phyloP scores from a whole-genome alignment of 2,888 invertebrate genomes.

The Electrophaes corylata region DNA sequence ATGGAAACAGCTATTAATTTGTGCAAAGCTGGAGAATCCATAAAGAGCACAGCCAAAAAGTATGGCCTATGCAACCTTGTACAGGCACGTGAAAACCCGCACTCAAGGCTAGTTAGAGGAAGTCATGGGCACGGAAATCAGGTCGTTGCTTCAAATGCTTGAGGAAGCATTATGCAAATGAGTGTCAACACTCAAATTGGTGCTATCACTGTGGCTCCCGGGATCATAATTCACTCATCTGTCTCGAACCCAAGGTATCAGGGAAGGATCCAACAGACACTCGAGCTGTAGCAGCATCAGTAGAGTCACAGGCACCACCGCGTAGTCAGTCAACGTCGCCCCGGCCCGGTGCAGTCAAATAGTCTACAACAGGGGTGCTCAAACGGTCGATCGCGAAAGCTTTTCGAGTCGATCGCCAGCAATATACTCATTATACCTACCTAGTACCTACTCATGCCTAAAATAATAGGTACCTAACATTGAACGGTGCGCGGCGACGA shows the following conservation, averaged over 20 bases:
- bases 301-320: background rate
- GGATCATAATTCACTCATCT: background rate
- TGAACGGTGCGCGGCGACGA: too few relatives aligned
- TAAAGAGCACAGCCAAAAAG: too few relatives aligned
- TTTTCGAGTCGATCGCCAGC: too few relatives aligned
- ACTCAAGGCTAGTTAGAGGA: background rate
- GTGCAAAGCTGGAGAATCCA: too few relatives aligned
- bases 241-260: background rate
- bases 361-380: too few relatives aligned
- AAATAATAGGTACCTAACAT: too few relatives aligned
- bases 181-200: background rate
- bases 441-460: too few relatives aligned
- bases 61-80: too few relatives aligned
- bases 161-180: background rate
- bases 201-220: background rate
- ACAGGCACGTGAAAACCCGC: too few relatives aligned
- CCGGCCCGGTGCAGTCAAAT: background rate
- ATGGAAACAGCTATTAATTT: too few relatives aligned
- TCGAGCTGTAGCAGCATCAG: background rate
- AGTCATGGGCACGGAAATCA: background rate
- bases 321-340: background rate
- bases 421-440: too few relatives aligned
- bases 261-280: background rate
- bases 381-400: too few relatives aligned
- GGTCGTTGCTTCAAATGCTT: background rate